Evolutionary conservation across 2,888 invertebrate genomes (phyloP), one percentile per base, ranked within the genome.

Genomic region (Mythimna ferrago): DNA sequence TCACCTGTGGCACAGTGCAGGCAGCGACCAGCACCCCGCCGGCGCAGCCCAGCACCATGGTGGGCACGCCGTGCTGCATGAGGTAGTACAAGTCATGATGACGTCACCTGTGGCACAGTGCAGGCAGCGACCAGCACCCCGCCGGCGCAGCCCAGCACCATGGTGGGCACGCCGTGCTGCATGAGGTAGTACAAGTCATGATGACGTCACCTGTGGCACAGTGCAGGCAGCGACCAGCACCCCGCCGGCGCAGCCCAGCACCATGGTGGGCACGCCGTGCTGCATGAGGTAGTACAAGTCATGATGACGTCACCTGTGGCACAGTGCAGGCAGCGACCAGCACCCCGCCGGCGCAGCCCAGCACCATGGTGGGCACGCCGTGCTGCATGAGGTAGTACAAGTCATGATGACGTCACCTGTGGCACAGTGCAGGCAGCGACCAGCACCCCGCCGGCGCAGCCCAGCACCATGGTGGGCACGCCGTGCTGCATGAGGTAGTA

Each of bases 401-500:
- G 32, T 32, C 32, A 32, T 32, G 32, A 32, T 3, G 32, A 32
- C 32, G 32, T 32, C 32, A 32, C 98, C 96, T 97, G 93, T 4
- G 98, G 98, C 66, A 98, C 97, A 80, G 96, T 96, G 89, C 98
- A 98, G 57, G 97, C 96, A 0, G 98, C 98, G 86, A 97, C 97
- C 1, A 98, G 94, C 71, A 96, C 95, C 26, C 97, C 97, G 75
- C 97, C 97, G 3, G 97, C 97, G 87, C 97, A 97, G 66, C 97
- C 97, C 82, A 98, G 96, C 70, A 98, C 95, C 76, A 97, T 96
- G 1, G 98, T 57, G 10, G 82, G 98, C 68, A 94, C 88, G 83
- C 93, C 95, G 69, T 96, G 95, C 88, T 97, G 97, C 91, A 97
- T 94, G 53, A 97, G 94, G 86, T 97, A 97, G 32, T 32, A 32